Percentiles rank a stretch among this genome's conserved stretches.
Evolutionary conservation across 2,113 vertebrate species (phyloP).

Genomic region (Gobiocypris rarus): DNA sequence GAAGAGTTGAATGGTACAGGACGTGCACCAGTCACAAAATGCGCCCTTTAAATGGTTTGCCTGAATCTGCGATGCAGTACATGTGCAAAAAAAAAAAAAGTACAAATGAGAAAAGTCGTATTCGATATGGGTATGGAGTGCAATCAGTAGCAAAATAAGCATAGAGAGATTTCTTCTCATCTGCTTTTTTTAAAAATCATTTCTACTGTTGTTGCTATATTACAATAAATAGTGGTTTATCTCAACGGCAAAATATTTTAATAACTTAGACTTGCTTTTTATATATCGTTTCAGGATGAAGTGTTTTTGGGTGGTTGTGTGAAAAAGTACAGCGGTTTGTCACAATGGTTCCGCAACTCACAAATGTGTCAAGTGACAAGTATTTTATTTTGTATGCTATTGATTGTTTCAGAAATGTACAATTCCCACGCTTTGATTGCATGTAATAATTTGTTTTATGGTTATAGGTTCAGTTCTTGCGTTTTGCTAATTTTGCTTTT

Average conservation of each 20-base stretch:
- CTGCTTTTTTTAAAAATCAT: slow-evolving; percentile 72
- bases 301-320: slow-evolving; percentile 62
- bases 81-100: background rate
- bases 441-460: background rate
- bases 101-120: background rate
- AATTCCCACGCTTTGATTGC: background rate
- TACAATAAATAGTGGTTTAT: slow-evolving; percentile 76
- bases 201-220: slow-evolving; percentile 70
- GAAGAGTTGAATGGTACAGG: background rate
- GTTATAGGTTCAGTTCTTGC: background rate
- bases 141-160: slow-evolving; percentile 52
- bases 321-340: slow-evolving; percentile 59
- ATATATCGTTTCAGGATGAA: slow-evolving; percentile 45
- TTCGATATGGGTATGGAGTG: slow-evolving; percentile 1
- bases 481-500: too few relatives aligned
- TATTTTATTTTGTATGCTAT: slow-evolving; percentile 24
- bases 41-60: slow-evolving; percentile 30
- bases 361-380: background rate
- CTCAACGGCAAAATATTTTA: slow-evolving; percentile 67
- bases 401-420: background rate
- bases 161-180: slow-evolving; percentile 48
- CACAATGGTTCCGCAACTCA: slow-evolving; percentile 43
- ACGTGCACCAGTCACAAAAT: slow-evolving; percentile 34
- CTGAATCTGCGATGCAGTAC: background rate
- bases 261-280: slow-evolving; percentile 74